Evolutionary conservation across 1,140 invertebrate species (phyloP).

Genomic region (Anastatus disparis): DNA sequence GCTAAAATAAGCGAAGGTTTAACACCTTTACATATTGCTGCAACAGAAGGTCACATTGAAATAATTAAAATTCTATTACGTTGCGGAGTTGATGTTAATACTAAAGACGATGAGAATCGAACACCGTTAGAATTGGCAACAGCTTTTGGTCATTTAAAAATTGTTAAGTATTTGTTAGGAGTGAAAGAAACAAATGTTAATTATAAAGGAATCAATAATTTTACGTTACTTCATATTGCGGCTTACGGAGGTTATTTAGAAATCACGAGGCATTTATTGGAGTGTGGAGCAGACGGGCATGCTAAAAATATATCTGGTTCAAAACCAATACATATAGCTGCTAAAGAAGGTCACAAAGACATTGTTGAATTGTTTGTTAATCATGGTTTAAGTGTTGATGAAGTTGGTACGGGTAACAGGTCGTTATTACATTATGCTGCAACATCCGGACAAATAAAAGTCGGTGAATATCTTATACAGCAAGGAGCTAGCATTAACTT

Average conservation of each 20-base stretch:
- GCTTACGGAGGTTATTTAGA: not conserved
- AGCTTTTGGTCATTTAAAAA: not conserved
- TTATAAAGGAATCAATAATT: not conserved
- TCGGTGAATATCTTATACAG: slow-evolving; percentile 10
- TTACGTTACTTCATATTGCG: slow-evolving; percentile 21
- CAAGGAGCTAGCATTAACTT: slow-evolving; percentile 9
- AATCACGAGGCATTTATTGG: slow-evolving; percentile 5
- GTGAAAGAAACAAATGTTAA: not conserved
- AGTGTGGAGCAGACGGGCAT: not conserved
- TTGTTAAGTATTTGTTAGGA: not conserved
- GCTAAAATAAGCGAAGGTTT: not conserved
- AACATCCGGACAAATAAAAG: not conserved
- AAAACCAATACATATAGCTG: slow-evolving; percentile 19
- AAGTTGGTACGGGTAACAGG: not conserved
- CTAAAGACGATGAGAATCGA: not conserved
- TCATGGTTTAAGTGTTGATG: not conserved
- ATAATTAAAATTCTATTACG: not conserved
- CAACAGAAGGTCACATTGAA: not conserved
- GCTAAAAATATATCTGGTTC: not conserved
- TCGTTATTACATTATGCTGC: slow-evolving; percentile 13
- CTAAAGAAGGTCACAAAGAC: not conserved
- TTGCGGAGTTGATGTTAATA: not conserved
- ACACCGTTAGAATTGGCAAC: not conserved
- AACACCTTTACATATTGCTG: slow-evolving; percentile 8
- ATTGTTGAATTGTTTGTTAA: slow-evolving; percentile 1